Percentiles rank a stretch among this genome's conserved stretches.
phyloP scores from a whole-genome alignment of 1,140 invertebrate genomes.

The Zeugodacus cucurbitae region DNA sequence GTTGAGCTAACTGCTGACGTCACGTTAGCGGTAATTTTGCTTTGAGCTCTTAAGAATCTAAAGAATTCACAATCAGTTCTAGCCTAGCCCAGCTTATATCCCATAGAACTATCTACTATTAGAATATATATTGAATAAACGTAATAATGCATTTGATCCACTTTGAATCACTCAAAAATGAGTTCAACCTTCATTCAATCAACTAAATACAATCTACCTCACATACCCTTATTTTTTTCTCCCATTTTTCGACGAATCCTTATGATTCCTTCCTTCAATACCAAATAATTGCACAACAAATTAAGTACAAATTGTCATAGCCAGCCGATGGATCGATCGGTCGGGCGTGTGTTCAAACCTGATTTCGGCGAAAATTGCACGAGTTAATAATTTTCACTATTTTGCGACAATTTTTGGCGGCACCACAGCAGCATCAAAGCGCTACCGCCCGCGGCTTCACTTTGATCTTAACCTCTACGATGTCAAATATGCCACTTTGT shows the following conservation, averaged over 20 bases:
- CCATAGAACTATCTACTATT: too few relatives aligned
- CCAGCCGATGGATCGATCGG: not conserved
- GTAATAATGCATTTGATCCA: too few relatives aligned
- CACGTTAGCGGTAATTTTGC: too few relatives aligned
- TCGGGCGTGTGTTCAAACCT: not conserved
- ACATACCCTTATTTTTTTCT: not conserved
- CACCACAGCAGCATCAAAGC: not conserved
- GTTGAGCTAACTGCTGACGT: too few relatives aligned
- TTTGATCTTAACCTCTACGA: constrained; percentile 58
- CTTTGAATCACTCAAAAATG: too few relatives aligned
- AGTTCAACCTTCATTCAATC: too few relatives aligned
- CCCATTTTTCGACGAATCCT: not conserved
- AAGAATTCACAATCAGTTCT: too few relatives aligned
- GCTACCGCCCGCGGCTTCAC: constrained; percentile 39
- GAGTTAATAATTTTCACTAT: constrained; percentile 25
- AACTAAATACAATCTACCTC: too few relatives aligned
- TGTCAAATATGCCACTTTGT: constrained; percentile 59
- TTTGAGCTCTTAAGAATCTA: too few relatives aligned
- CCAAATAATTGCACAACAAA: constrained; percentile 18
- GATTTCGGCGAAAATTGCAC: not conserved
- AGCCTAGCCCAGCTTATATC: too few relatives aligned
- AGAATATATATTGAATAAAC: too few relatives aligned
- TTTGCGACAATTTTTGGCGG: constrained; percentile 36
- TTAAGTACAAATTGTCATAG: not conserved
- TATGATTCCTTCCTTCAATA: not conserved